These are phyloP conservation scores for Caenorhabditis sulstoni DNA, from an alignment of 2,888 invertebrate genomes.

Conservation along the genomic window DNA sequence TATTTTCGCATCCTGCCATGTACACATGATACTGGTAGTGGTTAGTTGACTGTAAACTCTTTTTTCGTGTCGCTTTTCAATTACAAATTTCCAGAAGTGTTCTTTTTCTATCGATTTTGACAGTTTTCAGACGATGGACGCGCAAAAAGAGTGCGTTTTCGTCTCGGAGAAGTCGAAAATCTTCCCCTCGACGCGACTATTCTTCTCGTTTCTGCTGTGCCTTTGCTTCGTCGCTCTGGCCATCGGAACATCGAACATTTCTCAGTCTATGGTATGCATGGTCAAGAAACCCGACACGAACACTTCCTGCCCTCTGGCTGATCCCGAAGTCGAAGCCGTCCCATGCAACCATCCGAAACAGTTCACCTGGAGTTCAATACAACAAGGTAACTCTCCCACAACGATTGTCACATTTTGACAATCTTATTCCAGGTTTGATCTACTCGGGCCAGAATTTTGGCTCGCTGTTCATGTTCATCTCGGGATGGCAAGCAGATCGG, in stretches of 20 bases:
- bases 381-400: conserved; percentile 68
- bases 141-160: conserved; percentile 61
- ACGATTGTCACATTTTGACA: not conserved
- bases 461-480: conserved; percentile 76
- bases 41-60: not conserved
- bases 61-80: conserved; percentile 9
- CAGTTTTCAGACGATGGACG: conserved; percentile 42
- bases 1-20: not conserved
- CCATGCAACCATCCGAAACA: conserved; percentile 70
- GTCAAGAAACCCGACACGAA: conserved; percentile 63
- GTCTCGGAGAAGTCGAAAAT: conserved; percentile 66
- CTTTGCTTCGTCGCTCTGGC: conserved; percentile 75
- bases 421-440: conserved; percentile 70
- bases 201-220: conserved; percentile 74
- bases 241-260: conserved; percentile 68
- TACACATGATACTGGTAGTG: not conserved
- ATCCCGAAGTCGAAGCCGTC: conserved; percentile 64
- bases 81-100: not conserved
- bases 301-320: conserved; percentile 36
- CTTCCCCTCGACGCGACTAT: conserved; percentile 70
- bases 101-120: not conserved
- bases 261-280: conserved; percentile 76
- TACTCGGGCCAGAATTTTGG: conserved; percentile 79
- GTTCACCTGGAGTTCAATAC: conserved; percentile 72
- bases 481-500: conserved; percentile 77